phyloP scores from a whole-genome alignment of 2,797 vertebrate genomes.

The Columba guinea region DNA sequence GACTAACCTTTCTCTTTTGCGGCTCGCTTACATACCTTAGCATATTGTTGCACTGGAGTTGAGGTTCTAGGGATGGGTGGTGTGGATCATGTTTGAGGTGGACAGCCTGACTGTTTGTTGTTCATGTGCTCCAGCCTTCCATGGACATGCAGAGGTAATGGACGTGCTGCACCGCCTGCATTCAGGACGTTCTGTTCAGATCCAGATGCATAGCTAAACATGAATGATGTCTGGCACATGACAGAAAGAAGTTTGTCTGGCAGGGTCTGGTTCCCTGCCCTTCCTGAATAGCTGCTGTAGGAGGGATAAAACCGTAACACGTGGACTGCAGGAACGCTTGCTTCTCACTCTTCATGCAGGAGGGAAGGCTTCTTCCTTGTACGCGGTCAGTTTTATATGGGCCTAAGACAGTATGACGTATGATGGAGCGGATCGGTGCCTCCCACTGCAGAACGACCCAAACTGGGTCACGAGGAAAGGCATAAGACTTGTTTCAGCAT shows the following conservation, averaged over 20 bases:
- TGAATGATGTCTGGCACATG: background rate
- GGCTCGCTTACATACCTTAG: background rate
- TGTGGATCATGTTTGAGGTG: background rate
- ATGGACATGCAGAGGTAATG: background rate
- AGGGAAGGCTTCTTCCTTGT: background rate
- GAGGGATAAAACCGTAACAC: background rate
- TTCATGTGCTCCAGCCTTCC: background rate
- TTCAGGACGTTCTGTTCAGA: background rate
- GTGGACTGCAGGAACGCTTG: background rate
- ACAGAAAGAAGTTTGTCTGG: background rate
- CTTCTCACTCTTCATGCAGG: background rate
- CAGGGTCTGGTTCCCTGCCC: background rate
- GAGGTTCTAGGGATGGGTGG: background rate
- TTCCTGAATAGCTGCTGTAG: background rate
- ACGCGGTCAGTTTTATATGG: background rate
- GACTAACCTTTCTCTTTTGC: background rate
- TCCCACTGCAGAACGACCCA: background rate
- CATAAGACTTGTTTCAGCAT: background rate
- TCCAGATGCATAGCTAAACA: background rate
- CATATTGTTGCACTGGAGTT: background rate
- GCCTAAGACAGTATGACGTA: background rate
- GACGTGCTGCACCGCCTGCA: background rate
- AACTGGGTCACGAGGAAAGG: background rate
- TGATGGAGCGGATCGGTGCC: background rate
- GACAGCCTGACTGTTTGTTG: background rate